Base-by-base conservation (phyloP, 2,113 vertebrate genomes). In the Cervus canadensis region DNA sequence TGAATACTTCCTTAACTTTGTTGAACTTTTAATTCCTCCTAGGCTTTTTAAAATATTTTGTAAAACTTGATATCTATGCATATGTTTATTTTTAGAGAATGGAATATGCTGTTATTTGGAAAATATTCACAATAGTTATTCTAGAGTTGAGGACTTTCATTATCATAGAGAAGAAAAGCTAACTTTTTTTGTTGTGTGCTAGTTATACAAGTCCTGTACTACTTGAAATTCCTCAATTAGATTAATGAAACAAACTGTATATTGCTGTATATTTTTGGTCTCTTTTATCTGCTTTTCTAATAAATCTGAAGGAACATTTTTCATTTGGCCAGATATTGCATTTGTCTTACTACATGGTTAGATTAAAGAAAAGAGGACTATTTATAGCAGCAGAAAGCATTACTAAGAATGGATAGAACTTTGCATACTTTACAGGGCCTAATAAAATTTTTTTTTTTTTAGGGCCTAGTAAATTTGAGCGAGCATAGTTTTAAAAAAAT, bases 51-150 rank as follows among this genome's bases (percentile, higher is more conserved):
- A 88, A 71, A 21, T 86, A 79, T 71, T 93, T 83, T 60, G 33
- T 83, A 93, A 88, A 94, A 87, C 26, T 92, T 94, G 43, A 40
- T 43, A 74, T 50, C 5, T 71, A 16, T 89, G 16, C 3, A 19
- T 59, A 54, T 7, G 8, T 74, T 94, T 92, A 82, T 36, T 92
- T 64, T 28, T 43, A 85, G 89, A 92, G 88, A 97, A 94, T 90
- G 21, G 36, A 43, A 43, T 64, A 30, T 81, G 25, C 21, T 95
- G 28, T n/a, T 93, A 33, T 84, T 86, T 87, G 76, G 30, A 92
- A 96, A 93, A 85, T 87, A 7, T 57, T 92, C 30, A 92, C 19
- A 81, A 74, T 36, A 71, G 30, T 5, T 93, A 12, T 81, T 96
- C 93, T 91, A 86, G 19, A 92, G 6, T 43, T 48, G 85, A 97